Evolutionary conservation across 2,888 invertebrate species (phyloP).

Genomic region (Trichopoda pennipes): DNA sequence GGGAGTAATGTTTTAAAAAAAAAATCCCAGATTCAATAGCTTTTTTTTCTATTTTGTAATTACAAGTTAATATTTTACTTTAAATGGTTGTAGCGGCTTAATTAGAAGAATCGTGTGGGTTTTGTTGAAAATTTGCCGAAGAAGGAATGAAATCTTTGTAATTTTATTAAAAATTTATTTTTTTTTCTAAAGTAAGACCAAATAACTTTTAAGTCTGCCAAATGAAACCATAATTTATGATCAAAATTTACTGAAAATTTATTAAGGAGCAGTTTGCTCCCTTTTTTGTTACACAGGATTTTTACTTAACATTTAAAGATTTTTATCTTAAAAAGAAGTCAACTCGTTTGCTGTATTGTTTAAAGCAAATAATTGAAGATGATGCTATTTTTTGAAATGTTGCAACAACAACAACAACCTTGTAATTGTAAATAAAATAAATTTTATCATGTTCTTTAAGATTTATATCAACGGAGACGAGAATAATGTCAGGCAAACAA

Average conservation of each 20-base stretch:
- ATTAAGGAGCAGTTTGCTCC: slow-evolving; percentile 20
- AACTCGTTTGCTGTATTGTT: slow-evolving; percentile 2
- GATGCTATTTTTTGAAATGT: background rate
- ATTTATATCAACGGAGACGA: slow-evolving; percentile 50
- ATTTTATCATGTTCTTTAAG: slow-evolving; percentile 60
- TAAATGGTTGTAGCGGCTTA: slow-evolving; percentile 14
- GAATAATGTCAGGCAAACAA: slow-evolving; percentile 2
- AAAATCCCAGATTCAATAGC: background rate
- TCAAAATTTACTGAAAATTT: slow-evolving; percentile 44
- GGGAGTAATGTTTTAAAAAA: too few relatives aligned
- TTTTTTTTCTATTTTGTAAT: background rate
- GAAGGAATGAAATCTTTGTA: background rate
- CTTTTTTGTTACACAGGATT: slow-evolving; percentile 1
- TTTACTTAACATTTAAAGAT: slow-evolving; percentile 34
- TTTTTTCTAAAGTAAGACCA: slow-evolving; percentile 4
- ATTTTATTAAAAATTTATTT: slow-evolving; percentile 23
- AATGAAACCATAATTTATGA: slow-evolving; percentile 48
- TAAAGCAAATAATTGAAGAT: slow-evolving; percentile 32
- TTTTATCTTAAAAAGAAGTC: slow-evolving; percentile 41
- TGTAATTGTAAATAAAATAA: slow-evolving; percentile 46
- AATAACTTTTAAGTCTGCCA: slow-evolving; percentile 28
- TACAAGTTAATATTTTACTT: background rate
- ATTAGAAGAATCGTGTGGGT: slow-evolving; percentile 28
- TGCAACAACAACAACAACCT: slow-evolving; percentile 9
- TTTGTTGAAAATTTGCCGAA: slow-evolving; percentile 14